Percentiles rank a stretch among this genome's conserved stretches.
Conservation (phyloP, 2,888 invertebrate genomes). For the Agrochola litura region DNA sequence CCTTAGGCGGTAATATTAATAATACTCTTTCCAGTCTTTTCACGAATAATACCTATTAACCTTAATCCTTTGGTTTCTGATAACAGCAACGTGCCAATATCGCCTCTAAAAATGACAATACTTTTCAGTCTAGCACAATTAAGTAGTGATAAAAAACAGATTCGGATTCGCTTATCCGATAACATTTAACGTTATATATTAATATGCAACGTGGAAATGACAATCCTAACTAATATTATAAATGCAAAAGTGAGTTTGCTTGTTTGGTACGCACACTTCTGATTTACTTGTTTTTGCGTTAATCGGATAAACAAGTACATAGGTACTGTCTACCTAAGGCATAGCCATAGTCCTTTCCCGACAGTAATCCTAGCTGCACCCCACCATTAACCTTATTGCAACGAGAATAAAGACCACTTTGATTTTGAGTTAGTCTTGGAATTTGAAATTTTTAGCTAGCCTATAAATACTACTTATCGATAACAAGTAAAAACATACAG, state of each 20-base stretch:
- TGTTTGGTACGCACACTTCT: too few species aligned
- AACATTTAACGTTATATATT: background rate
- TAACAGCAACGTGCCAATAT: background rate
- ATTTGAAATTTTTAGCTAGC: too few species aligned
- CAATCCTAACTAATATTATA: too few species aligned
- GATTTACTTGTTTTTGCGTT: background rate
- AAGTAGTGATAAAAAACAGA: conserved; percentile 7
- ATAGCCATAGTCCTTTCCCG: background rate
- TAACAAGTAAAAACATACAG: too few species aligned
- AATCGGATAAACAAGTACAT: background rate
- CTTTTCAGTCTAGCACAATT: background rate
- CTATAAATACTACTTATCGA: too few species aligned
- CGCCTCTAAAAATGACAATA: background rate
- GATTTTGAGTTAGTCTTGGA: background rate
- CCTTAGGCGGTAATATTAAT: background rate
- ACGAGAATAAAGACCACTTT: background rate
- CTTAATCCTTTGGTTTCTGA: conserved; percentile 10
- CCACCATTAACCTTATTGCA: background rate
- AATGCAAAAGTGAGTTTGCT: too few species aligned
- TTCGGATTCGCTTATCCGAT: background rate
- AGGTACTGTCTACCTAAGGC: too few species aligned
- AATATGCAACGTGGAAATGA: background rate
- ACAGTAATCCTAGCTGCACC: background rate
- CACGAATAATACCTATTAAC: conserved; percentile 3
- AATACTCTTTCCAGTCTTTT: background rate